Evolutionary conservation across 2,113 vertebrate genomes (phyloP), one percentile per base, ranked within the genome.

Genomic region (Halcyon senegalensis): DNA sequence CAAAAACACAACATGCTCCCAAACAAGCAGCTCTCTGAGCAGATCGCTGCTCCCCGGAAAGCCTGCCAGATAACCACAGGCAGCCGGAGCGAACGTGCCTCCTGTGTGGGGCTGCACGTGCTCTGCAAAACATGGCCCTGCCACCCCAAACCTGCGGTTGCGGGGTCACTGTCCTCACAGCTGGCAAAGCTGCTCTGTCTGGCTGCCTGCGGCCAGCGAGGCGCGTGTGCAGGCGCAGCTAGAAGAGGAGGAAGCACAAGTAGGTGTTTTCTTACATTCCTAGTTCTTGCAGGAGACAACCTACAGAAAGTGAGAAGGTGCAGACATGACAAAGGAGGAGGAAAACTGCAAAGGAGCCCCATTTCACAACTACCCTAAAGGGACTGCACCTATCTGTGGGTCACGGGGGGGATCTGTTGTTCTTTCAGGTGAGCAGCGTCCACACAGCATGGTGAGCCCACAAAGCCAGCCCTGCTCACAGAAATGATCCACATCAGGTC

Each of bases 21-120:
- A 43, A 93, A 92, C 94, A 95, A 89, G 87, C 81, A 68, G 89
- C 87, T 59, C 91, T 79, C 80, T 84, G 80, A 86, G 77, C 41
- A 16, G 50, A 58, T 64, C 27, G 2, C 51, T 81, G 87, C 77
- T 92, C 33, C 79, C 66, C 56, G 87, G 23, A 78, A 87, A 92
- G 84, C 25, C 73, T 89, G 87, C 91, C 91, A 92, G 48, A 69
- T 62, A 82, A 79, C 87, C 66, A 5, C 84, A 79, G 91, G 87
- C 94, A 68, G 82, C 87, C 69, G 13, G 66, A 85, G 91, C 2
- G 2, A 87, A 87, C 14, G 39, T 75, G 84, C 69, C 87, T 87
- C 56, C 59, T 78, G 64, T 2, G 23, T 68, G 87, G 46, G 87
- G 80, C 84, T 87, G 87, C 95, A 96, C 74, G 74, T 95, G 96